These are phyloP conservation scores for Hyalella azteca DNA, from an alignment of 2,888 invertebrate species.

Conservation along the genomic window DNA sequence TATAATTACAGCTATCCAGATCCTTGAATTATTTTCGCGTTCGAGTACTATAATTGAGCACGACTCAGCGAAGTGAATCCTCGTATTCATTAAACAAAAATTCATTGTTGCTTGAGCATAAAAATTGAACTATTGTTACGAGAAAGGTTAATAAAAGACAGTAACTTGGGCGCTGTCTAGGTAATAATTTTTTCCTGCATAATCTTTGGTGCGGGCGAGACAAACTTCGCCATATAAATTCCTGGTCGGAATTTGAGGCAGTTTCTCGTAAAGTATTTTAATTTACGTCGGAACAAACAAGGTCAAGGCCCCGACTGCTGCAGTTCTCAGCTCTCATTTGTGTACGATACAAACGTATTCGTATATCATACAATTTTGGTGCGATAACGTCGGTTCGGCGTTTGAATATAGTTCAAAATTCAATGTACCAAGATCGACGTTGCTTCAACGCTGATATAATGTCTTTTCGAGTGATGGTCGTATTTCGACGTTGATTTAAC, in stretches of 20 bases:
- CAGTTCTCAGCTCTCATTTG: too few relatives aligned
- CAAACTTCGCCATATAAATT: background rate
- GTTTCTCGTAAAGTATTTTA: constrained; percentile 5
- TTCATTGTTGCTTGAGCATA: background rate
- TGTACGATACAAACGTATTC: too few relatives aligned
- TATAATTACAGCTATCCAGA: too few relatives aligned
- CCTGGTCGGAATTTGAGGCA: constrained; percentile 2
- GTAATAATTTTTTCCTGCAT: too few relatives aligned
- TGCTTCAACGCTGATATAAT: too few relatives aligned
- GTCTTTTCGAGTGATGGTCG: too few relatives aligned
- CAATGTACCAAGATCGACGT: too few relatives aligned
- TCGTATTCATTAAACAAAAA: background rate
- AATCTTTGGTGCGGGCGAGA: background rate
- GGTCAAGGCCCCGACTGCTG: constrained; percentile 14
- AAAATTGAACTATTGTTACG: background rate
- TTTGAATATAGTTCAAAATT: too few relatives aligned
- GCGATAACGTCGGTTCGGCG: too few relatives aligned
- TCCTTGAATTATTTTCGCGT: background rate
- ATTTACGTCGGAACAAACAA: background rate
- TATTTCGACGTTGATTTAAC: too few relatives aligned
- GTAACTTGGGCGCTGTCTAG: too few relatives aligned
- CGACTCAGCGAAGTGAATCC: background rate
- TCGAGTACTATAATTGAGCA: background rate
- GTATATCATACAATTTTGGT: too few relatives aligned
- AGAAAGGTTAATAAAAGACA: background rate